Evolutionary conservation across 2,113 vertebrate species (phyloP).

Genomic region (Apteryx owenii): DNA sequence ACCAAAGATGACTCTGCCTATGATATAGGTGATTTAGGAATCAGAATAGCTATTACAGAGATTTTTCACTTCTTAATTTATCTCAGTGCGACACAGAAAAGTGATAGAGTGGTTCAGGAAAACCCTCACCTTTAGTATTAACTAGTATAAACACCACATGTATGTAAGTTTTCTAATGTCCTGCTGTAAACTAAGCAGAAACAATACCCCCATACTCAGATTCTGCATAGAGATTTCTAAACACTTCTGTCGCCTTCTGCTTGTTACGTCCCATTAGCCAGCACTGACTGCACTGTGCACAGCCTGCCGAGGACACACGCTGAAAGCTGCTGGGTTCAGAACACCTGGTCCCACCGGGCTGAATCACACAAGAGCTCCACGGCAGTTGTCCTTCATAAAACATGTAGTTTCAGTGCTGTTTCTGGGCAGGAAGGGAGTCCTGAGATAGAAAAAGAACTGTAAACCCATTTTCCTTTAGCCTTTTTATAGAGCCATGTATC

Average conservation of each 20-base stretch:
- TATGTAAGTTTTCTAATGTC: not conserved
- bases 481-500: not conserved
- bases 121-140: not conserved
- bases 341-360: not conserved
- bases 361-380: no score
- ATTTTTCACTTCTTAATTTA: not conserved
- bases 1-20: not conserved
- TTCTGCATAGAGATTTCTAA: not conserved
- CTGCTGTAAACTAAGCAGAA: not conserved
- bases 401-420: not conserved
- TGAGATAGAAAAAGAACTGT: not conserved
- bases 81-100: not conserved
- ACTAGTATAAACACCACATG: no score
- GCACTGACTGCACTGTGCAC: not conserved
- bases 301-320: not conserved
- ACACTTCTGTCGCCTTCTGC: not conserved
- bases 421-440: not conserved
- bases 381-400: not conserved
- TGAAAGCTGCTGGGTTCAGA: not conserved
- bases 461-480: not conserved
- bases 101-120: not conserved
- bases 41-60: not conserved
- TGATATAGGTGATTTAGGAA: not conserved
- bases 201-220: no score
- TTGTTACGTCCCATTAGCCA: not conserved